Evolutionary conservation across 1,140 invertebrate genomes (phyloP).

Genomic region (Bombus superbus): DNA sequence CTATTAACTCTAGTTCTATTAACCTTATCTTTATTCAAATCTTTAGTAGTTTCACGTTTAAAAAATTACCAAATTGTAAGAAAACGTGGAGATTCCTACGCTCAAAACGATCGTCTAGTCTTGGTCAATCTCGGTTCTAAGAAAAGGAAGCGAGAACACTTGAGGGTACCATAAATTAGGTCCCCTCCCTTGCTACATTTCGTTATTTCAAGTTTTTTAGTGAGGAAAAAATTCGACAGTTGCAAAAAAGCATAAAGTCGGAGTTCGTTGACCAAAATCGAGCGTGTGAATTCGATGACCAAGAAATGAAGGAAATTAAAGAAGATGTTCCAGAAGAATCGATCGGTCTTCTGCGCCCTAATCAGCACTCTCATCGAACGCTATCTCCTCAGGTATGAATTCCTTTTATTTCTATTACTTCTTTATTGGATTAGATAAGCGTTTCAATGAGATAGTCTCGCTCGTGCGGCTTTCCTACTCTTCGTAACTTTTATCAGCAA

Average conservation of each 20-base stretch:
- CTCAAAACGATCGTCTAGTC: too few relatives aligned
- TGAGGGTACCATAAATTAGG: too few relatives aligned
- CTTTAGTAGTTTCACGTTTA: not conserved
- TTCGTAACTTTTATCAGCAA: not conserved
- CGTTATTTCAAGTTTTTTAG: too few relatives aligned
- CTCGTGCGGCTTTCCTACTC: not conserved
- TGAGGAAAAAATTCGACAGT: not conserved
- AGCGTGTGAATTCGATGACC: not conserved
- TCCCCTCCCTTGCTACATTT: too few relatives aligned
- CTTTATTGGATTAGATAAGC: slow-evolving; percentile 25
- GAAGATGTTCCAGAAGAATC: not conserved
- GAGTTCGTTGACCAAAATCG: too few relatives aligned
- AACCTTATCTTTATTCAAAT: not conserved
- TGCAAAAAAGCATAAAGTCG: not conserved
- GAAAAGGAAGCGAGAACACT: too few relatives aligned
- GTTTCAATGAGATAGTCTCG: not conserved
- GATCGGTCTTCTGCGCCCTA: not conserved
- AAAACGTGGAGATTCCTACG: not conserved
- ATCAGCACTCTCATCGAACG: not conserved
- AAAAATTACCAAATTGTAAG: not conserved
- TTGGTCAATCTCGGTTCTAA: too few relatives aligned
- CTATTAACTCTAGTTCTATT: too few relatives aligned
- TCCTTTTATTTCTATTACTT: slow-evolving; percentile 4
- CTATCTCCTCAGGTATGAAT: slow-evolving; percentile 27
- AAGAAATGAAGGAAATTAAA: not conserved